phyloP scores from a whole-genome alignment of 2,113 vertebrate genomes.

The Clarias magur region DNA sequence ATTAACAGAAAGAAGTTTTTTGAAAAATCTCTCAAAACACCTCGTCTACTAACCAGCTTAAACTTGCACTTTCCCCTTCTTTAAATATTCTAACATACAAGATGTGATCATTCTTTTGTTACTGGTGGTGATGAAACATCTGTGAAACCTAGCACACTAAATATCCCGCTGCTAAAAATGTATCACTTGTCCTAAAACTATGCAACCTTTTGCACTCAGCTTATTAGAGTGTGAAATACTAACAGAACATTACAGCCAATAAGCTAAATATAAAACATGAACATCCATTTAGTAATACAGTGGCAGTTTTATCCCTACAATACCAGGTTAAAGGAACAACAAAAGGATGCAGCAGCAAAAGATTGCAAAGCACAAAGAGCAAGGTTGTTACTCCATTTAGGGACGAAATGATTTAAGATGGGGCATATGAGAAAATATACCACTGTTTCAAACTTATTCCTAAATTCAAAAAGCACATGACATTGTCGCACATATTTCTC shows the following conservation, averaged over 20 bases:
- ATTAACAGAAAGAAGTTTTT: not conserved
- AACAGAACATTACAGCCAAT: not conserved
- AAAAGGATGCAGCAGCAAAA: not conserved
- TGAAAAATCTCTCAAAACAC: not conserved
- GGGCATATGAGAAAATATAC: not conserved
- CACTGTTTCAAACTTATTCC: not conserved
- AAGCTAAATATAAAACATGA: not conserved
- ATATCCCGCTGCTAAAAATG: not conserved
- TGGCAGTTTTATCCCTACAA: not conserved
- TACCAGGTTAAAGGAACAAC: not conserved
- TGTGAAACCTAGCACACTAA: not conserved
- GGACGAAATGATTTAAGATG: not conserved
- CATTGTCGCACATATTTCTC: not conserved
- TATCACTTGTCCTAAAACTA: not conserved
- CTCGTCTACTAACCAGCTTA: not conserved
- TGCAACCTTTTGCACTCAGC: not conserved
- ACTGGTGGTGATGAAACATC: not conserved
- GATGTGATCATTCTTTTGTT: not conserved
- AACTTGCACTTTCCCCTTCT: not conserved
- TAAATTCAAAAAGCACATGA: not conserved
- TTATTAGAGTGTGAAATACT: not conserved
- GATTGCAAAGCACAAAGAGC: not conserved
- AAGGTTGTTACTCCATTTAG: not conserved
- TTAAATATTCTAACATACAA: not conserved
- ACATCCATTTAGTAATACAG: not conserved